Percentiles rank a stretch among this genome's conserved stretches.
Evolutionary conservation across 2,888 invertebrate genomes (phyloP).

Genomic region (Ornithoptera priamus): DNA sequence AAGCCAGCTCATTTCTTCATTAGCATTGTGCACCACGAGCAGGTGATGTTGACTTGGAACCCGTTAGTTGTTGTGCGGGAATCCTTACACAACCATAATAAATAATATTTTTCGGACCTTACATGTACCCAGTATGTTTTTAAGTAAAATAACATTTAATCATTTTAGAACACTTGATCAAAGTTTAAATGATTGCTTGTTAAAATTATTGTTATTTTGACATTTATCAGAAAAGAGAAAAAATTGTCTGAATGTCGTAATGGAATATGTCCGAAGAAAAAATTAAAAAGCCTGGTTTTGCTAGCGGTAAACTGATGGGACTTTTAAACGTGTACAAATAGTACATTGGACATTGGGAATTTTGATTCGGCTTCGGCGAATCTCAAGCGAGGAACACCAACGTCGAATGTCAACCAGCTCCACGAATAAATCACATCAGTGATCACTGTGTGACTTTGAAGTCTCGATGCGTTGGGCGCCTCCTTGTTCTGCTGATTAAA

Average conservation of each 20-base stretch:
- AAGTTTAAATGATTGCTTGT: no score
- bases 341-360: not conserved
- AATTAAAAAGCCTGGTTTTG: not conserved
- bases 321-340: not conserved
- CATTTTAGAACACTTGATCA: no score
- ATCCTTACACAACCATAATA: no score
- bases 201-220: no score
- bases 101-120: no score
- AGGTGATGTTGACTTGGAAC: no score
- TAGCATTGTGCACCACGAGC: no score
- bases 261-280: not conserved
- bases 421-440: slow-evolving; percentile 8
- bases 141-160: no score
- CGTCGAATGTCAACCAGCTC: slow-evolving; percentile 6
- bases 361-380: slow-evolving; percentile 1
- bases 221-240: not conserved
- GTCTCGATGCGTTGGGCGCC: not conserved
- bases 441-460: not conserved
- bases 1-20: no score
- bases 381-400: slow-evolving; percentile 2
- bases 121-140: no score
- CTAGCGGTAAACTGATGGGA: not conserved
- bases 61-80: no score
- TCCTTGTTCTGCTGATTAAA: not conserved
- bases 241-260: no score